phyloP scores from a whole-genome alignment of 2,888 invertebrate species.

The Notodonta ziczac region DNA sequence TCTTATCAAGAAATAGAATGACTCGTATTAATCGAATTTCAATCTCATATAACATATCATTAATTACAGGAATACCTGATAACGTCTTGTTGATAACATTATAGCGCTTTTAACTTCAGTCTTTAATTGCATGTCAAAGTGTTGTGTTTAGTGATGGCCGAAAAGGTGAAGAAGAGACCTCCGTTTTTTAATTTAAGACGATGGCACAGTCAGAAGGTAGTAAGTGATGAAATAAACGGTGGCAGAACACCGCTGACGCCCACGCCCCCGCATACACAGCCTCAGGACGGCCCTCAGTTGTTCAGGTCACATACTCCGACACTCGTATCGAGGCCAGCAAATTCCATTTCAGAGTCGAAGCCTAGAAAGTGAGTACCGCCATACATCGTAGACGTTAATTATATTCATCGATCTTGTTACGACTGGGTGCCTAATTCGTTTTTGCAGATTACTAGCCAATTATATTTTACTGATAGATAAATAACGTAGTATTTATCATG shows the following conservation, averaged over 20 bases:
- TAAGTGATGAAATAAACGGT: conserved; percentile 33
- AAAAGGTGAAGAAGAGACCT: conserved; percentile 68
- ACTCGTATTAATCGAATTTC: neutral
- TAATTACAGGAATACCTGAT: conserved; percentile 33
- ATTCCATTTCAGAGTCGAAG: conserved; percentile 50
- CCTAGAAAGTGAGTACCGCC: conserved; percentile 60
- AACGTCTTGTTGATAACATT: conserved; percentile 3
- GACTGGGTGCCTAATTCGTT: conserved; percentile 9
- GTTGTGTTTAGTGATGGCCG: conserved; percentile 60
- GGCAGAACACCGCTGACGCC: conserved; percentile 16
- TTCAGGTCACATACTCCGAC: conserved; percentile 39
- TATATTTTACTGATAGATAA: neutral
- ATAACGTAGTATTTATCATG: neutral
- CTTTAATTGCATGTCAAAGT: conserved; percentile 28
- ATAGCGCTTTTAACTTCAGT: conserved; percentile 23
- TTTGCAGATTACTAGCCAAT: neutral
- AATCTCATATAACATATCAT: conserved; percentile 1
- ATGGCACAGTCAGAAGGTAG: conserved; percentile 57
- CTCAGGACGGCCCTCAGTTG: conserved; percentile 27
- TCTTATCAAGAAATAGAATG: neutral
- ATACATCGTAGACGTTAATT: conserved; percentile 30
- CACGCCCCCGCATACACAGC: conserved; percentile 17
- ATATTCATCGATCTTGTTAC: conserved; percentile 34
- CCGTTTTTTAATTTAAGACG: conserved; percentile 68
- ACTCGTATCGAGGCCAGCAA: conserved; percentile 33